Evolutionary conservation across 1,140 invertebrate species (phyloP).

Genomic region (Mya arenaria): DNA sequence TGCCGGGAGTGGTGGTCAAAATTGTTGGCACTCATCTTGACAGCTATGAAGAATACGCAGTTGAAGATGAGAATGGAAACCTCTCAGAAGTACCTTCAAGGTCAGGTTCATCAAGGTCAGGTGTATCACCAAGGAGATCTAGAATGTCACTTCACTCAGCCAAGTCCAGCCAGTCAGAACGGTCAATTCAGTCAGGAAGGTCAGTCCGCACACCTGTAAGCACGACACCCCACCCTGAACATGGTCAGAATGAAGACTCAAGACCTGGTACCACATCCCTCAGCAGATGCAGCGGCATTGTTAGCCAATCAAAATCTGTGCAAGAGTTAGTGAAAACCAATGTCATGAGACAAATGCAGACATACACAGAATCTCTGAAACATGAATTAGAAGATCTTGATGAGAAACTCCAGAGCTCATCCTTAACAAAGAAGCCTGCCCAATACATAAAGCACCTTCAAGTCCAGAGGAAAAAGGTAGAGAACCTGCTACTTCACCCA

Average conservation of each 20-base stretch:
- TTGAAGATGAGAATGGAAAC: slow-evolving; percentile 57
- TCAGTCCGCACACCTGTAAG: slow-evolving; percentile 24
- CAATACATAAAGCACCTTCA: slow-evolving; percentile 64
- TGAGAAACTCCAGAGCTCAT: slow-evolving; percentile 56
- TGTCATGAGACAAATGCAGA: slow-evolving; percentile 63
- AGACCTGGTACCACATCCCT: slow-evolving; percentile 20
- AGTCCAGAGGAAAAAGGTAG: slow-evolving; percentile 65
- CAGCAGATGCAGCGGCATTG: slow-evolving; percentile 8
- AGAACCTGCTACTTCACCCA: slow-evolving; percentile 64
- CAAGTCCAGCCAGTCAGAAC: background rate
- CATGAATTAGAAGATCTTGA: slow-evolving; percentile 63
- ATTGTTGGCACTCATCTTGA: slow-evolving; percentile 77
- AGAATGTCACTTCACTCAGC: background rate
- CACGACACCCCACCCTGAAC: background rate
- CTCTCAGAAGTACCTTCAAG: slow-evolving; percentile 18
- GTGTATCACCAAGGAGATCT: background rate
- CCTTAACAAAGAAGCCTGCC: slow-evolving; percentile 10
- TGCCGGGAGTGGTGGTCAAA: slow-evolving; percentile 77
- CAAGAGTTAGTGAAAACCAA: slow-evolving; percentile 58
- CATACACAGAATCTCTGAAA: slow-evolving; percentile 57
- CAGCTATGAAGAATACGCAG: slow-evolving; percentile 46
- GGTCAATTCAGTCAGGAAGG: background rate
- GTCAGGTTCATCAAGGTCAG: slow-evolving; percentile 12
- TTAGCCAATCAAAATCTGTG: slow-evolving; percentile 47
- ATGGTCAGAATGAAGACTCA: background rate